Percentiles rank a stretch among this genome's conserved stretches.
phyloP scores from a whole-genome alignment of 2,888 invertebrate genomes.

The Latrodectus hesperus region DNA sequence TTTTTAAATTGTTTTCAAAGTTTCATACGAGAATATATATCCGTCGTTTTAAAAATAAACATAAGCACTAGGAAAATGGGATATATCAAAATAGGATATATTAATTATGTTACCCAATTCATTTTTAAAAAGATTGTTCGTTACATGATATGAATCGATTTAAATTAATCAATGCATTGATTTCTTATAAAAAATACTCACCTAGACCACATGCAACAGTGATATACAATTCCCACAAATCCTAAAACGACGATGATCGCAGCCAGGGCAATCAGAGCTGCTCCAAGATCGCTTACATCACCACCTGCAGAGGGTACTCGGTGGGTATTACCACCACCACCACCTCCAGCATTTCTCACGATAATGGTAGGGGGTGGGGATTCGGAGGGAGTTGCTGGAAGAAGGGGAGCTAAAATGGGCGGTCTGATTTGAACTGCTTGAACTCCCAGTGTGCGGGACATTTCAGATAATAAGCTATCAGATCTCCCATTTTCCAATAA shows the following conservation, averaged over 20 bases:
- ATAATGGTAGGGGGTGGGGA: conserved; percentile 45
- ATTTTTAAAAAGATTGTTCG: too few relatives aligned
- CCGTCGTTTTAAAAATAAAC: too few relatives aligned
- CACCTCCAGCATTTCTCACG: conserved; percentile 46
- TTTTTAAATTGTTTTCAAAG: too few relatives aligned
- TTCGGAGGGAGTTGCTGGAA: conserved; percentile 55
- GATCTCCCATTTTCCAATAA: conserved; percentile 80
- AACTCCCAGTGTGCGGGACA: conserved; percentile 82
- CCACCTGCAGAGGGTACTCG: conserved; percentile 61
- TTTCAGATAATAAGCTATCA: conserved; percentile 82
- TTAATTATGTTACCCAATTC: too few relatives aligned
- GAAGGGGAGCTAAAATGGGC: conserved; percentile 76
- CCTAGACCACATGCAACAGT: conserved; percentile 95
- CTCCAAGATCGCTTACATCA: conserved; percentile 69
- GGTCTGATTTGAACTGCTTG: conserved; percentile 82
- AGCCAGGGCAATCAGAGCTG: conserved; percentile 88
- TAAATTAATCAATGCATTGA: background rate
- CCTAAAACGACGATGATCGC: conserved; percentile 91
- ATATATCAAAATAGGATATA: too few relatives aligned
- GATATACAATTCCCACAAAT: conserved; percentile 91
- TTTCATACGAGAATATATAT: too few relatives aligned
- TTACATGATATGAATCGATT: too few relatives aligned
- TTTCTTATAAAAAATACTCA: conserved; percentile 74
- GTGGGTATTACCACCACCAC: conserved; percentile 27
- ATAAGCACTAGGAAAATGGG: too few relatives aligned